These are phyloP conservation scores for Oncorhynchus keta DNA, from an alignment of 2,113 vertebrate genomes.

Conservation along the genomic window DNA sequence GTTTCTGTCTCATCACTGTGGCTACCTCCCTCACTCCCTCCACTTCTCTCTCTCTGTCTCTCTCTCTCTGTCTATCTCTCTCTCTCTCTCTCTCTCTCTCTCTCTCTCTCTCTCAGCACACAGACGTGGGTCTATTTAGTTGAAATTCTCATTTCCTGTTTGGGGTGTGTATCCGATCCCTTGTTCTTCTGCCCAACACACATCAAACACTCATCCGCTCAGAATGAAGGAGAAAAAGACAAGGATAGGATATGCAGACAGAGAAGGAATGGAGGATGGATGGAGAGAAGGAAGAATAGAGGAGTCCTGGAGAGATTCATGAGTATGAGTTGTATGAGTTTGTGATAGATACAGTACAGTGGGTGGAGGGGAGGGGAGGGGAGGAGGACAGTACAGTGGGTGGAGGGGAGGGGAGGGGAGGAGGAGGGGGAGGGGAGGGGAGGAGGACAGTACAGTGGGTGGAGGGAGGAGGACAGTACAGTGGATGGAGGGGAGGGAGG, in stretches of 20 bases:
- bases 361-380: too few relatives aligned
- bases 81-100: background rate
- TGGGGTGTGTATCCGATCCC: constrained; percentile 70
- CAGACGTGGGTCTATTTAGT: constrained; percentile 57
- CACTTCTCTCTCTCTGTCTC: constrained; percentile 7
- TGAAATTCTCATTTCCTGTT: constrained; percentile 79
- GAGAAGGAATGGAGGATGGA: background rate
- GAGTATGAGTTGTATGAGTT: too few relatives aligned
- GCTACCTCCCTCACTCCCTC: background rate
- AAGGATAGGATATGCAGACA: constrained; percentile 3
- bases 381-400: too few relatives aligned
- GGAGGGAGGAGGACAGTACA: too few relatives aligned
- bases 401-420: too few relatives aligned
- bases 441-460: too few relatives aligned
- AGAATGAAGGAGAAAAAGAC: constrained; percentile 30
- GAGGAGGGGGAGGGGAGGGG: too few relatives aligned
- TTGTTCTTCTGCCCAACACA: constrained; percentile 71
- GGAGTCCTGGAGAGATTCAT: constrained; percentile 14
- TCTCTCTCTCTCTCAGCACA: constrained; percentile 13
- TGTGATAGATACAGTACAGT: background rate
- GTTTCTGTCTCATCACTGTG: background rate
- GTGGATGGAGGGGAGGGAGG: too few relatives aligned
- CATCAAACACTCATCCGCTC: constrained; percentile 61
- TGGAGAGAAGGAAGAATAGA: constrained; percentile 20
- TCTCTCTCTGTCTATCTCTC: background rate